Percentiles rank a stretch among this genome's conserved stretches.
Evolutionary conservation across 2,888 invertebrate genomes (phyloP).

Genomic region (Harmothoe impar): DNA sequence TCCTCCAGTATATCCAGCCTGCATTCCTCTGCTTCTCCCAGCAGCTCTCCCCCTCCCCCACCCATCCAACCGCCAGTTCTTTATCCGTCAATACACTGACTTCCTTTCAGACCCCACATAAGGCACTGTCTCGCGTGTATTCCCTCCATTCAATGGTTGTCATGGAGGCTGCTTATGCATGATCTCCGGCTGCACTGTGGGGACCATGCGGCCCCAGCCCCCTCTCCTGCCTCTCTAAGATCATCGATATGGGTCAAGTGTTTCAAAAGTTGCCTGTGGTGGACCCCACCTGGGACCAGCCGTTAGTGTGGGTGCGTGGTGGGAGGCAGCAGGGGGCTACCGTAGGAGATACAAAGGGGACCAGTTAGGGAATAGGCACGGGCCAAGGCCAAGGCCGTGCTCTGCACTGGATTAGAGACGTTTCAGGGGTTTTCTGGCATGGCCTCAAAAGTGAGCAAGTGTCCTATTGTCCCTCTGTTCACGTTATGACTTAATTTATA

Average conservation of each 20-base stretch:
- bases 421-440: too few species aligned
- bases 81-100: not conserved
- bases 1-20: too few species aligned
- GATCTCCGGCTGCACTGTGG: not conserved
- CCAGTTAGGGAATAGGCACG: not conserved
- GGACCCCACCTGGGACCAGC: not conserved
- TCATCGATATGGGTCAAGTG: constrained; percentile 21
- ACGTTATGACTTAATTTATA: too few species aligned
- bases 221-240: not conserved
- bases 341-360: not conserved
- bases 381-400: too few species aligned
- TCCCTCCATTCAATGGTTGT: not conserved
- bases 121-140: constrained; percentile 14
- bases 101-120: not conserved
- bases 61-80: too few species aligned
- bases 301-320: not conserved
- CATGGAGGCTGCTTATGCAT: not conserved
- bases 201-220: not conserved
- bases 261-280: not conserved
- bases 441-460: too few species aligned
- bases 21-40: too few species aligned
- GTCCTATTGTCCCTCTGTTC: too few species aligned
- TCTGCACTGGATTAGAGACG: too few species aligned
- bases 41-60: too few species aligned
- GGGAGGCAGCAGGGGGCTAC: not conserved